These are phyloP conservation scores for Oophaga pumilio DNA, from an alignment of 2,113 vertebrate genomes.

Conservation along the genomic window DNA sequence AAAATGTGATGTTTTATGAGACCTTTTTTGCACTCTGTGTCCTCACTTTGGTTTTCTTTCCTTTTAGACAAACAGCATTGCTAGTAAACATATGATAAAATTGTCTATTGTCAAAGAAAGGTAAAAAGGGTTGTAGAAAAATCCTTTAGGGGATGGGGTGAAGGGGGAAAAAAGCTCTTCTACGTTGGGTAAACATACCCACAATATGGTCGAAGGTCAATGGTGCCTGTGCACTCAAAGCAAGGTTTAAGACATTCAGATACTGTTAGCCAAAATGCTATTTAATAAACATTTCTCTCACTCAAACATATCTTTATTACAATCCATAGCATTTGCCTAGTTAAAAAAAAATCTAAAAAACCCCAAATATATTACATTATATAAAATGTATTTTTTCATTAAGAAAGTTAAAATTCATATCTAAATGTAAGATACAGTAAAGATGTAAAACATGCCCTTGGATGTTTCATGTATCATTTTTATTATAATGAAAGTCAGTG, in stretches of 20 bases:
- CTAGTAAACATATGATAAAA: no score
- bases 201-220: no score
- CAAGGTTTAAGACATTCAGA: neutral
- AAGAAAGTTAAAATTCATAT: neutral
- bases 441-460: neutral
- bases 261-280: neutral
- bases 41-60: no score
- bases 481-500: neutral
- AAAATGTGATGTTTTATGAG: no score
- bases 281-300: neutral
- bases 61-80: no score
- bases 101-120: no score
- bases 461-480: neutral
- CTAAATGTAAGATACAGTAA: neutral
- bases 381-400: neutral
- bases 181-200: no score
- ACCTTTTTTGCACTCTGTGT: no score
- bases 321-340: neutral
- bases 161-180: no score
- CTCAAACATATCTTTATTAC: neutral
- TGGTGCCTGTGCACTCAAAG: neutral
- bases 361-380: neutral
- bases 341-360: neutral
- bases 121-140: no score
- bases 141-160: no score